Base-by-base conservation (phyloP, 2,113 vertebrate species). In the Sarotherodon lohbergeri region DNA sequence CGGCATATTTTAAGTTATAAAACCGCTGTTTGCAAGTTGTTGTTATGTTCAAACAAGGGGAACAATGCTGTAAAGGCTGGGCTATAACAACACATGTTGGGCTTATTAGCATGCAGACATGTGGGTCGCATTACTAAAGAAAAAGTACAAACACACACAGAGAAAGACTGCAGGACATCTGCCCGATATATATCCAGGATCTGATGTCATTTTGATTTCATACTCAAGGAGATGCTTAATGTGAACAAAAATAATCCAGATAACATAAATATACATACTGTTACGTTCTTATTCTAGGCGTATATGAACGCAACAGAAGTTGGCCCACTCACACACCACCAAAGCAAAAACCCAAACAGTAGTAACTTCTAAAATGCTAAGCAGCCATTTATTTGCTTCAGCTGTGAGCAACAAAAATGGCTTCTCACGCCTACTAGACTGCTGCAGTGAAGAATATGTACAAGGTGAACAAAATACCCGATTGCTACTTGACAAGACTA, bases 91-190 rank as follows among this genome's bases (percentile, higher is more conserved):
- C 19, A 36, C 43, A 85, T 79, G 76, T 43, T 55, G 59, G 29
- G 36, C 57, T 68, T 86, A 39, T 55, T 81, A 81, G 63, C 5
- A 10, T 36, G 57, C 61, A 88, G 87, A 87, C 83, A 84, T 87
- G 80, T 89, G 83, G 46, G 50, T 73, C 24, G 71, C 68, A 87
- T 88, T 86, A 89, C 56, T 12, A 50, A 5, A 89, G 83, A 71
- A 86, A 66, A 76, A 48, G 81, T 54, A 66, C 41, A 92, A 85
- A 90, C 73, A 90, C 80, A 88, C 81, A 88, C 8, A 56, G 52
- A 43, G 43, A 41, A 54, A 66, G 52, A 88, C 63, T 84, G 66
- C 61, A 71, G 39, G 8, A 82, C 32, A 24, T 16, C 52, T 79
- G 34, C 24, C 46, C 9, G 54, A 66, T 85, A 85, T 57, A 80